These are phyloP conservation scores for Teinopalpus imperialis DNA, from an alignment of 2,888 invertebrate species.

Conservation along the genomic window DNA sequence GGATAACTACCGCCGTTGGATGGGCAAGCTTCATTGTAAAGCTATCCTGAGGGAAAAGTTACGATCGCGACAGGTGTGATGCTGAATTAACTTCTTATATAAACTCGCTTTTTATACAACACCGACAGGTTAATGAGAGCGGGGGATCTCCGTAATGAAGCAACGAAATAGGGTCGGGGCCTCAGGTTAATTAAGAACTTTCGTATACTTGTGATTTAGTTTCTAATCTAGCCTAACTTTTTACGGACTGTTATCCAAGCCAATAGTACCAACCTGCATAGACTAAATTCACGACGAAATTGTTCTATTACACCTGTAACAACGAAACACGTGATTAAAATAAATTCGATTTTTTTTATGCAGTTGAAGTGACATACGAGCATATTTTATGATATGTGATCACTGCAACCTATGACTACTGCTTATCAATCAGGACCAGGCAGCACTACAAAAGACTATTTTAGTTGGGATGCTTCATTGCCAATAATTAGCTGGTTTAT, in stretches of 20 bases:
- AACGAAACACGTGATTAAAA: conserved; percentile 24
- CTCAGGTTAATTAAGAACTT: conserved; percentile 59
- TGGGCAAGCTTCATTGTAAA: conserved; percentile 70
- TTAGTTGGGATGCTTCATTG: no score
- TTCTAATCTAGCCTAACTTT: conserved; percentile 21
- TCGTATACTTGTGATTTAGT: conserved; percentile 25
- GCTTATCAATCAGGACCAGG: no score
- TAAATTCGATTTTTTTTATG: no score
- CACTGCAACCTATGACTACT: no score
- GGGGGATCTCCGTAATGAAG: conserved; percentile 69
- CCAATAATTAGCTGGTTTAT: no score
- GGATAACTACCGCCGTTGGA: conserved; percentile 58
- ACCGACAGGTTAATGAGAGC: conserved; percentile 70
- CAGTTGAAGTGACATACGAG: no score
- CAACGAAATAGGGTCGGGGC: conserved; percentile 45
- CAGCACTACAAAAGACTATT: no score
- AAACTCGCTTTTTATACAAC: conserved; percentile 74
- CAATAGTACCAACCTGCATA: conserved; percentile 30
- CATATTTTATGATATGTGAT: no score
- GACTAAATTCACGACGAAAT: conserved; percentile 1
- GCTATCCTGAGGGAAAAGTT: conserved; percentile 71
- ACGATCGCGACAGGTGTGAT: conserved; percentile 79
- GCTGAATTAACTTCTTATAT: conserved; percentile 78
- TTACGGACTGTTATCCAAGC: conserved; percentile 26
- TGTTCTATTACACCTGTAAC: conserved; percentile 18